Evolutionary conservation across 2,888 invertebrate species (phyloP), one percentile per base, ranked within the genome.

Genomic region (Pseudoips prasinana): DNA sequence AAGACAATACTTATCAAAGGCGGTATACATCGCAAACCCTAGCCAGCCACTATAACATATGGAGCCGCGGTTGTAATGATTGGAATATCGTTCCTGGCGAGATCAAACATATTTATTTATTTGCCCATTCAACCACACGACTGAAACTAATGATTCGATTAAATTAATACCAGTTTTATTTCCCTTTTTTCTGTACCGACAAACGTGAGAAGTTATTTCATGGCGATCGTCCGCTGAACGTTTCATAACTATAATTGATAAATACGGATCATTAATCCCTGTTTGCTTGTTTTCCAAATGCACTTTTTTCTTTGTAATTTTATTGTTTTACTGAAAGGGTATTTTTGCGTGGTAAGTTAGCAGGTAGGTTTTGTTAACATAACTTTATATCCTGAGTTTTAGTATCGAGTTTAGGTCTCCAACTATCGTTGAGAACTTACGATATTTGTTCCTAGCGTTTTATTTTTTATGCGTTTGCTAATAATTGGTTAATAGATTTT

Each of bases 101-200:
- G 82, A 85, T 86, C 84, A 84, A 84, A 82, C 79, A 83, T 82
- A 84, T 83, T 82, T 84, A 84, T 84, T 83, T 83, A 80, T 78
- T 79, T 85, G 78, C 74, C 70, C 79, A 78, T 64, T 80, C 78
- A 75, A 78, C 84, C 83, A 77, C 76, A 77, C 70, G 66, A 64
- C 69, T 80, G 79, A 71, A 83, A 83, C 83, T 85, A 86, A 85
- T 86, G 84, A 86, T 78, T 83, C 78, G 73, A 83, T 85, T 81
- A 80, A 85, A 80, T 85, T 81, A 82, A 83, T 80, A 73, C 67
- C 48, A 64, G 65, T 77, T 84, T 79, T 78, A 77, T 82, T 77
- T 71, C 62, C 66, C 61, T 74, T 72, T 63, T 68, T 45, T 63
- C 72, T 68, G 59, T 58, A 49, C 60, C 60, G 53, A 51, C 58